Evolutionary conservation across 2,113 vertebrate species (phyloP).

Genomic region (Carollia perspicillata): DNA sequence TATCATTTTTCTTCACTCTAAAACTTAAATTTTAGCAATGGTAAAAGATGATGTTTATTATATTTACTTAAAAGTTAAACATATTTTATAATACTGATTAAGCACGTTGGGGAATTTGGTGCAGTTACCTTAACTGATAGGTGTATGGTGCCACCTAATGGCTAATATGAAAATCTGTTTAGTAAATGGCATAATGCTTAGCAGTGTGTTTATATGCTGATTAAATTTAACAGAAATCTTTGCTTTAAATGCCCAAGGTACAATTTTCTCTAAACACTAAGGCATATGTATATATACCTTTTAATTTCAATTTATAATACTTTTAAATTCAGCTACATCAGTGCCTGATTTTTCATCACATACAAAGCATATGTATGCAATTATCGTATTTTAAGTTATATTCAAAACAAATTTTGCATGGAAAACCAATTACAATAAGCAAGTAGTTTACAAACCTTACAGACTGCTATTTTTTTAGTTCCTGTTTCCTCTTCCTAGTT

Average conservation of each 20-base stretch:
- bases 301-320: not conserved
- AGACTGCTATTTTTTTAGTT: not conserved
- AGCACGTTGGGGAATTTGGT: not conserved
- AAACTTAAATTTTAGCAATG: constrained; percentile 22
- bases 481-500: not conserved
- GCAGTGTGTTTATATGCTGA: not conserved
- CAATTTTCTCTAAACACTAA: not conserved
- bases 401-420: not conserved
- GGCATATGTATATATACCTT: not conserved
- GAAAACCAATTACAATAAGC: constrained; percentile 18
- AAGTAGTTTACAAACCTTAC: not conserved
- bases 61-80: constrained; percentile 13
- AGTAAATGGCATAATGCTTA: not conserved
- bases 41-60: not conserved
- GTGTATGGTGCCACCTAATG: constrained; percentile 75
- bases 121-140: constrained; percentile 23
- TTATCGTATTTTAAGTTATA: not conserved
- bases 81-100: not conserved
- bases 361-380: not conserved
- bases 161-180: constrained; percentile 49
- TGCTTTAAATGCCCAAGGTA: not conserved
- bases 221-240: not conserved
- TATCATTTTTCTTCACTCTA: not conserved
- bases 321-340: not conserved
- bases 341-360: constrained; percentile 11